A percentile compares a stretch with the other conserved stretches of the same genome.
Conservation (phyloP, 30 jellyfish, hydroid and myxozoan species). For the Aurelia sp. region DNA sequence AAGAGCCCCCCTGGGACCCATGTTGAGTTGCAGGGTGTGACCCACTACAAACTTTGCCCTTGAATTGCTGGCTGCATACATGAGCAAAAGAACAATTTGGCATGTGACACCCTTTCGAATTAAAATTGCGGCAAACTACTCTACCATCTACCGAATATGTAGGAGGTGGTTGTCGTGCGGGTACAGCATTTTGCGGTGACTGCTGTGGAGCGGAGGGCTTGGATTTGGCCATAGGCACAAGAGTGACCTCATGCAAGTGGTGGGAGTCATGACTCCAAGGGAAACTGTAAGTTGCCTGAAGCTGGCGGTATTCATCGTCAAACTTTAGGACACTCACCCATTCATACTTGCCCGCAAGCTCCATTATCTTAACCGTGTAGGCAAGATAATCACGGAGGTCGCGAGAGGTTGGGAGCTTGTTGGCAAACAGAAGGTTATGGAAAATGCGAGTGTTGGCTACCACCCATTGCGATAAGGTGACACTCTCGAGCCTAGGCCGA, state of each 20-base stretch:
- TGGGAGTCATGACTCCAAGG: constrained; percentile 6
- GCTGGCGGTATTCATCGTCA: background rate
- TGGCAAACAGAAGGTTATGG: constrained; percentile 1
- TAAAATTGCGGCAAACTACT: background rate
- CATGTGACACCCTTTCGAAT: background rate
- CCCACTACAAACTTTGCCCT: background rate
- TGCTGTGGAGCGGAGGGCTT: background rate
- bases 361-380: constrained; percentile 2
- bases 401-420: background rate
- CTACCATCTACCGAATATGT: background rate
- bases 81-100: background rate
- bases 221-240: background rate
- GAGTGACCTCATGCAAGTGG: constrained; percentile 8
- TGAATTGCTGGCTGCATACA: background rate
- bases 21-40: background rate
- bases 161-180: background rate
- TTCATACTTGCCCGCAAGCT: background rate
- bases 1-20: background rate
- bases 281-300: background rate
- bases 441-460: background rate
- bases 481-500: background rate
- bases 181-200: background rate
- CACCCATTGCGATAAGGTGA: background rate
- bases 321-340: constrained; percentile 6
- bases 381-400: constrained; percentile 12